These are phyloP conservation scores for Dendrolimus punctatus DNA, from an alignment of 1,140 invertebrate genomes.

Conservation along the genomic window DNA sequence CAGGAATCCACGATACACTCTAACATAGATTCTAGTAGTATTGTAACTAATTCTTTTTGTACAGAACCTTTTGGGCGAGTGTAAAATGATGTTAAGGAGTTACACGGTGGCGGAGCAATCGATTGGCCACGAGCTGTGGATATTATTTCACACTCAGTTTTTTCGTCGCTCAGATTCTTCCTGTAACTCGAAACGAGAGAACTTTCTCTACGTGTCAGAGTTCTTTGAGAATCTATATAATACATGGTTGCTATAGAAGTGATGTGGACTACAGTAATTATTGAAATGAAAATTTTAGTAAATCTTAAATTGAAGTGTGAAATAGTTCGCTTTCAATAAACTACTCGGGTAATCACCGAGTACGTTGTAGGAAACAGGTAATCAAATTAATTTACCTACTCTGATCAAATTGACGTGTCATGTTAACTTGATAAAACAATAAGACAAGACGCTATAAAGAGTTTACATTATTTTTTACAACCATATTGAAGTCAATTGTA, in stretches of 20 bases:
- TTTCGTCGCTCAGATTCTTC: slow-evolving; percentile 15
- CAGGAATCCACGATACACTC: slow-evolving; percentile 47
- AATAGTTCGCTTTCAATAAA: no score
- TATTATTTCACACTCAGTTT: slow-evolving; percentile 15
- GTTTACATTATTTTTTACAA: no score
- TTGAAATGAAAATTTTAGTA: no score
- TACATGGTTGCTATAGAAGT: slow-evolving; percentile 21
- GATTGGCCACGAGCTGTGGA: slow-evolving; percentile 28
- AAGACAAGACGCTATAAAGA: no score
- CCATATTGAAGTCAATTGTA: no score
- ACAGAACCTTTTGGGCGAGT: slow-evolving; percentile 31
- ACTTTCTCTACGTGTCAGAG: slow-evolving; percentile 39
- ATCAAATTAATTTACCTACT: no score
- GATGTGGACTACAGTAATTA: neutral
- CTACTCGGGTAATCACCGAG: no score
- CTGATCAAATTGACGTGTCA: no score
- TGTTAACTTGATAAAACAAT: no score
- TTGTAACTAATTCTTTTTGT: slow-evolving; percentile 44
- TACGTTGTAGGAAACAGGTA: no score
- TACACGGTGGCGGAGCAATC: slow-evolving; percentile 19
- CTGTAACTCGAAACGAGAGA: slow-evolving; percentile 22
- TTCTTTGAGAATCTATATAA: slow-evolving; percentile 36
- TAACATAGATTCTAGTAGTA: slow-evolving; percentile 52
- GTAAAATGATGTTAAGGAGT: slow-evolving; percentile 21
- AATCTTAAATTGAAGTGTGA: no score